phyloP scores from a whole-genome alignment of 2,113 vertebrate species.

The Leuciscus idus region DNA sequence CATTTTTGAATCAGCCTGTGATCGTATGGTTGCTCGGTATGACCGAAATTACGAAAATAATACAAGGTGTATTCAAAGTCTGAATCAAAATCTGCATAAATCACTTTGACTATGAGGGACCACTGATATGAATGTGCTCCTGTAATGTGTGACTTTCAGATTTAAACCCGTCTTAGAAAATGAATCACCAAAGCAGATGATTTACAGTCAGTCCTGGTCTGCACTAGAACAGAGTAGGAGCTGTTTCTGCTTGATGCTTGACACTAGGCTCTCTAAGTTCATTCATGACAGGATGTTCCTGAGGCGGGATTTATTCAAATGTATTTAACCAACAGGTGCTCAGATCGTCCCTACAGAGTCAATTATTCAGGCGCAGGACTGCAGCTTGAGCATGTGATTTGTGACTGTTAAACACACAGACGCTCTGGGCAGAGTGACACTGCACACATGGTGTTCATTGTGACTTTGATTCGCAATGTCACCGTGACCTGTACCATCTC shows the following conservation, averaged over 20 bases:
- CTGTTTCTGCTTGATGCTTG: background rate
- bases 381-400: background rate
- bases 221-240: background rate
- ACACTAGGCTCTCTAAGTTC: background rate
- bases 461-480: conserved; percentile 38
- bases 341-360: background rate
- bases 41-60: background rate
- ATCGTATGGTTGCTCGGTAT: background rate
- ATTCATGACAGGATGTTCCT: background rate
- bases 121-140: background rate
- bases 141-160: background rate
- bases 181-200: background rate
- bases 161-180: background rate
- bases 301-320: conserved; percentile 2
- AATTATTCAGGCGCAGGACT: background rate
- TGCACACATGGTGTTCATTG: background rate
- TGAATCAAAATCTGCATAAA: background rate
- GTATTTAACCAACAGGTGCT: background rate
- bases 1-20: background rate
- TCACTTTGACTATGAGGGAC: background rate
- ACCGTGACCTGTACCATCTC: conserved; percentile 24
- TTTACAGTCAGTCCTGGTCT: background rate
- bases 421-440: conserved; percentile 20
- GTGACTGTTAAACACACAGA: background rate
- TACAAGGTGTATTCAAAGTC: background rate